Conservation (phyloP, 2,113 vertebrate species). For the Sander lucioperca region DNA sequence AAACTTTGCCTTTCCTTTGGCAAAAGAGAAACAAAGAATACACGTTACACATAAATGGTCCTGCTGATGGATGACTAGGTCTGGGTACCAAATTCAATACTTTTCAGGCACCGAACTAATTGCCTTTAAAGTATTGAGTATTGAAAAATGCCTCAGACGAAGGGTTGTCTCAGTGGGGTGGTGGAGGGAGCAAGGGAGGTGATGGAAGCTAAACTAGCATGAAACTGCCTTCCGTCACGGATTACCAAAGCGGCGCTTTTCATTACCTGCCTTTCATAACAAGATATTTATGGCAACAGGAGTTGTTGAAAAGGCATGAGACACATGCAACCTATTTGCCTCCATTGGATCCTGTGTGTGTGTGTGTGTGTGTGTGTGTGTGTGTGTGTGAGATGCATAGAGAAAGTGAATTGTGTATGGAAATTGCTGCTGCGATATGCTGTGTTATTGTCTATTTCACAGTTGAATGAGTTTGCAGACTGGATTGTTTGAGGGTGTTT, state of each 20-base stretch:
- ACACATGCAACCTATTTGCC: conserved; percentile 74
- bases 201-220: conserved; percentile 75
- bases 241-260: conserved; percentile 68
- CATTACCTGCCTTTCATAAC: conserved; percentile 82
- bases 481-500: conserved; percentile 64
- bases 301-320: conserved; percentile 60
- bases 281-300: conserved; percentile 79
- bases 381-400: conserved; percentile 49
- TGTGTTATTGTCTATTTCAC: conserved; percentile 81
- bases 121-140: no score
- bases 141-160: conserved; percentile 3
- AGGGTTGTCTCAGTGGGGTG: conserved; percentile 22
- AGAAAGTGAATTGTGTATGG: conserved; percentile 72
- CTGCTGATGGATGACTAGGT: conserved; percentile 39
- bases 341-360: conserved; percentile 37
- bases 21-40: conserved; percentile 15
- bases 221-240: conserved; percentile 75
- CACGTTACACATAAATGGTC: conserved; percentile 18
- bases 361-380: conserved; percentile 5
- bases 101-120: no score
- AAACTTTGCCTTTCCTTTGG: neutral
- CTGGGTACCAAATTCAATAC: no score
- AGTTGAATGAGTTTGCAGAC: conserved; percentile 73
- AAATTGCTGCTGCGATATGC: conserved; percentile 73
- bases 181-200: conserved; percentile 42